Percentiles rank a stretch among this genome's conserved stretches.
Conservation (phyloP, 2,888 invertebrate genomes). For the Eilema caniola region DNA sequence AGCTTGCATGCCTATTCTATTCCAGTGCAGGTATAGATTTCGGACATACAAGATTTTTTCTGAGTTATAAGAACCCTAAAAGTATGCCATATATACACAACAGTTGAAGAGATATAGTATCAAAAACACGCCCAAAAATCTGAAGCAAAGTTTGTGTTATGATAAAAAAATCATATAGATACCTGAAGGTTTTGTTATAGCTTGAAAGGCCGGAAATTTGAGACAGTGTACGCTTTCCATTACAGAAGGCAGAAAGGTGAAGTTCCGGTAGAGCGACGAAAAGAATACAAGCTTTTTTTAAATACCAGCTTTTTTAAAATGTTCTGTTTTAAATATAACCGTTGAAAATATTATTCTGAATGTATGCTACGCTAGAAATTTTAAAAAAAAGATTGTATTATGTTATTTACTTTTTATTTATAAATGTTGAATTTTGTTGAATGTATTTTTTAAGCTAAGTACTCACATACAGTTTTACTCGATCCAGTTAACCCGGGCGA, state of each 20-base stretch:
- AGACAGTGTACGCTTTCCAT: constrained; percentile 23
- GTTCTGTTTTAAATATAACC: background rate
- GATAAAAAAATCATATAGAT: constrained; percentile 14
- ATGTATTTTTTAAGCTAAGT: too few species aligned
- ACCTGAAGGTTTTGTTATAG: constrained; percentile 9
- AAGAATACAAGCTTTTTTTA: constrained; percentile 6
- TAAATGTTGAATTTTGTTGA: too few species aligned
- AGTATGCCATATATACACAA: background rate
- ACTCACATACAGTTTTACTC: too few species aligned
- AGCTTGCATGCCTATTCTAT: too few species aligned
- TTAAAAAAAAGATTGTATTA: too few species aligned
- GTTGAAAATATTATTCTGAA: background rate
- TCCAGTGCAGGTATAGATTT: too few species aligned
- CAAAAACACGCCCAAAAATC: background rate
- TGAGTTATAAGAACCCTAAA: background rate
- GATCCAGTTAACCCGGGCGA: too few species aligned
- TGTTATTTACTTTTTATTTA: too few species aligned
- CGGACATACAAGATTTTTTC: too few species aligned
- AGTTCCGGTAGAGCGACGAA: constrained; percentile 17
- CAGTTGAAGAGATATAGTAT: background rate
- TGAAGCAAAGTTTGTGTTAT: background rate
- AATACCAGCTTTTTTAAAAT: constrained; percentile 2
- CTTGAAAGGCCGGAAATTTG: constrained; percentile 27
- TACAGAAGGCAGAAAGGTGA: constrained; percentile 13
- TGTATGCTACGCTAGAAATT: background rate